Evolutionary conservation across 1,140 invertebrate genomes (phyloP), one percentile per base, ranked within the genome.

Genomic region (Elymnias hypermnestra): DNA sequence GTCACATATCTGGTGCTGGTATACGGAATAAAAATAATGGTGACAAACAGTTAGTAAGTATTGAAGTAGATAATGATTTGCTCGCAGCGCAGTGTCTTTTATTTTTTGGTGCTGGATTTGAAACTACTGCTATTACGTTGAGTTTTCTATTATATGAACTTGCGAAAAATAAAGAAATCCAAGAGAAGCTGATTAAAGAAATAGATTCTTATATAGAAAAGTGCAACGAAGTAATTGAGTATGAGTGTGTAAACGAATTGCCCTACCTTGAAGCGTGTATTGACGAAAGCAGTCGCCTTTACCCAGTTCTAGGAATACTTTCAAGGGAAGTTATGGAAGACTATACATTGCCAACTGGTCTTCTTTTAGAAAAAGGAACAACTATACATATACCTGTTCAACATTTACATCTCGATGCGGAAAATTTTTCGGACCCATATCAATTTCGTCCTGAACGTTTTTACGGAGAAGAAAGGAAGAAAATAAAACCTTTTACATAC

Each of bases 341-440:
- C 18, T 57, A 58, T 29, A 41, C 38, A 0, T n/a, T 65, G 3
- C 63, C 63, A 2, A 37, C 44, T 0, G 63, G 58, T 8, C 15
- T 65, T 5, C 47, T 9, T 1, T 19, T 66, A 8, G 37, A 57
- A 17, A 59, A 57, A 38, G 63, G 53, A 3, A 6, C 43, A 6
- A 51, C 53, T 1, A 37, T 66, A 2, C 63, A 66, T 21, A 58
- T 65, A 31, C 63, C 63, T 5, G 46, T 62, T 6, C 48, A 53
- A 13, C 37, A 52, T 6, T 8, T 58, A 0, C 63, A 65, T 17
- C 28, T 22, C 2, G 13, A 62, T 37, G 50, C 58, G 7, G 23
- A 52, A 1, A 26, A 53, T 18, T 67, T 63, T 9, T 38, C 52
- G 5, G 39, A 67, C 3, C 63, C 63, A n/a, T 40, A 56, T 2